Evolutionary conservation across 2,113 vertebrate species (phyloP).

Genomic region (Pygoscelis antarcticus): DNA sequence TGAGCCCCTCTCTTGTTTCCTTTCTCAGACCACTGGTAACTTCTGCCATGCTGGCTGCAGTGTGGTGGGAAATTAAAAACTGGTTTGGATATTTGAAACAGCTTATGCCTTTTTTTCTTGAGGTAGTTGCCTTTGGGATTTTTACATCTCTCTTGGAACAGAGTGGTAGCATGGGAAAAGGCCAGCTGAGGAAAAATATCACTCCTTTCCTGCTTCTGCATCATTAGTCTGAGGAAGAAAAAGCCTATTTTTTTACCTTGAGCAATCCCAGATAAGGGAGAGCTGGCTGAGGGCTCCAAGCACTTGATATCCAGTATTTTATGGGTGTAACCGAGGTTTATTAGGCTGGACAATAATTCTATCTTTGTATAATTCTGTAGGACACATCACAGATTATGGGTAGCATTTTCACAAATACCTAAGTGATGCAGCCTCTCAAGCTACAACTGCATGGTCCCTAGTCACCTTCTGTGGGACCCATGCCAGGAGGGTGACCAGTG

Average conservation of each 20-base stretch:
- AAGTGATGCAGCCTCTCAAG: background rate
- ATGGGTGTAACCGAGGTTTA: background rate
- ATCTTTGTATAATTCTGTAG: background rate
- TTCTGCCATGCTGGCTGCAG: background rate
- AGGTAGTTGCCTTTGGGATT: background rate
- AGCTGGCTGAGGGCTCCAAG: background rate
- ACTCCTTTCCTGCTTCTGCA: background rate
- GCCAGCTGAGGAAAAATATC: background rate
- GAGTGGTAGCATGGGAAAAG: background rate
- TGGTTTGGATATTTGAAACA: background rate
- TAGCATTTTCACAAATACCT: background rate
- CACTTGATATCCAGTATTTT: background rate
- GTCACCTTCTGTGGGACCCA: background rate
- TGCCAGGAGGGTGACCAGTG: background rate
- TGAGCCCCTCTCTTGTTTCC: background rate
- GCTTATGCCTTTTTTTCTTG: background rate
- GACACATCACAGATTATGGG: background rate
- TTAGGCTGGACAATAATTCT: background rate
- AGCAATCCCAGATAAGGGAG: background rate
- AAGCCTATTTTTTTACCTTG: background rate
- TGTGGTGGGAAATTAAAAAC: background rate
- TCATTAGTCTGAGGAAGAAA: background rate
- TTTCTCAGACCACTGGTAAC: background rate
- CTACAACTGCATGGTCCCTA: background rate
- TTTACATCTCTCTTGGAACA: background rate